A percentile compares a stretch with the other conserved stretches of the same genome.
These are phyloP conservation scores for Meandrusa payeni DNA, from an alignment of 2,888 invertebrate genomes.

Conservation along the genomic window DNA sequence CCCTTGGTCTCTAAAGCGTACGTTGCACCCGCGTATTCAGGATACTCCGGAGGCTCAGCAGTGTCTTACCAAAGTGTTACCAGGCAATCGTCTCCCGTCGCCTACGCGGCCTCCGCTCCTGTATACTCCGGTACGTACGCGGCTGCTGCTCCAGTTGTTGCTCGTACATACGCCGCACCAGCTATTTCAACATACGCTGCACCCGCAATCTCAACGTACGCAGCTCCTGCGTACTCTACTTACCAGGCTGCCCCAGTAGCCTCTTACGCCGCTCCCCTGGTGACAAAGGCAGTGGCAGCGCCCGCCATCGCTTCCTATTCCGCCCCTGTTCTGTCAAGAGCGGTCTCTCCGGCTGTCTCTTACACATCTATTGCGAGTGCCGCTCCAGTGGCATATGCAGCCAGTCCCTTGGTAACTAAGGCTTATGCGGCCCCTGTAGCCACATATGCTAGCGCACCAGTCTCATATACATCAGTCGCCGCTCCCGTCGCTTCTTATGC, in stretches of 20 bases:
- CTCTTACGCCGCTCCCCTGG: constrained; percentile 59
- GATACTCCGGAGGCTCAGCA: constrained; percentile 36
- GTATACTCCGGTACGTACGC: constrained; percentile 33
- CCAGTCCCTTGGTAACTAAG: constrained; percentile 52
- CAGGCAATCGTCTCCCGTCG: constrained; percentile 25
- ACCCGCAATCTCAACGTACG: constrained; percentile 30
- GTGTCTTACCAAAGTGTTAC: constrained; percentile 31
- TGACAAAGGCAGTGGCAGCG: constrained; percentile 24
- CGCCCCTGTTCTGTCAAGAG: constrained; percentile 38
- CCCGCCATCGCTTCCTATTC: constrained; percentile 35
- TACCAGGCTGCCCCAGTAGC: constrained; percentile 76
- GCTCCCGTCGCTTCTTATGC: constrained; percentile 19
- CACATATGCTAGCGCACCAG: constrained; percentile 25
- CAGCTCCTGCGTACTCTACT: too few species aligned
- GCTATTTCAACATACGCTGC: constrained; percentile 34
- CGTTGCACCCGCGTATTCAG: constrained; percentile 39
- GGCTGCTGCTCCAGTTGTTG: constrained; percentile 32
- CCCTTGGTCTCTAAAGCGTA: constrained; percentile 36
- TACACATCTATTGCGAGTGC: constrained; percentile 59
- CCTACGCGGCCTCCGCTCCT: constrained; percentile 30
- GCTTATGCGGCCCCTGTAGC: constrained; percentile 42
- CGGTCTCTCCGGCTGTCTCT: constrained; percentile 69
- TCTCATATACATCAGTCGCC: constrained; percentile 29
- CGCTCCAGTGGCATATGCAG: constrained; percentile 38
- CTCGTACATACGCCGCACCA: constrained; percentile 42